Evolutionary conservation across 1,140 invertebrate genomes (phyloP), one percentile per base, ranked within the genome.

Genomic region (Camponotus floridanus): DNA sequence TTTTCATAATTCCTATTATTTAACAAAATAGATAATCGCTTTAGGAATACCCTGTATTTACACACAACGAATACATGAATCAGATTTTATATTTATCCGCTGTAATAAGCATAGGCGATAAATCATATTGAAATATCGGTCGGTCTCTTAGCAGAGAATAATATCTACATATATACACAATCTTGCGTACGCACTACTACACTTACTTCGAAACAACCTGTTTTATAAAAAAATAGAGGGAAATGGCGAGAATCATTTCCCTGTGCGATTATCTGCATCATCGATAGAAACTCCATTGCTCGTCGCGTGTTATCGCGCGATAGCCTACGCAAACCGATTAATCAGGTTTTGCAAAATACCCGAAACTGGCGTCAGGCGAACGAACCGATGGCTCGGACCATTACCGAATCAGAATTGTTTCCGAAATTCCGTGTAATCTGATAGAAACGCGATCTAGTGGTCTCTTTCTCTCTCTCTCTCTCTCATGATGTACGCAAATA

Each of bases 381-480:
- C 70, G 55, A 57, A 31, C 36, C 33, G 55, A 39, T 78, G 73
- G 61, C 57, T 48, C 61, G 73, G 33, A 33, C 81, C 73, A 85
- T 85, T 85, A 85, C 73, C 61, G 71, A 76, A 85, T 64, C 81
- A 85, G 81, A 85, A 85, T 76, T 78, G 81, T 78, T 76, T 78
- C 81, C 73, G 62, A 85, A 76, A 85, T 85, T 85, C 48, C 36
- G 13, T 65, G 81, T 85, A 85, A 85, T 85, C 81, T 78, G 81
- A 85, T 78, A 76, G 73, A 33, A 64, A 65, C 73, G 81, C 81
- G 81, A 85, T 85, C 74, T 42, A 45, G 59, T 45, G 73, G 48
- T 78, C 36, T 39, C 48, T 51, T 15, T 51, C 48, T 51, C 15
- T 51, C 15, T 51, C 13, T 13, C 45, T 48, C 11, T 0, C 48